Evolutionary conservation across 2,888 invertebrate genomes (phyloP).

Genomic region (Chrysolina americana): DNA sequence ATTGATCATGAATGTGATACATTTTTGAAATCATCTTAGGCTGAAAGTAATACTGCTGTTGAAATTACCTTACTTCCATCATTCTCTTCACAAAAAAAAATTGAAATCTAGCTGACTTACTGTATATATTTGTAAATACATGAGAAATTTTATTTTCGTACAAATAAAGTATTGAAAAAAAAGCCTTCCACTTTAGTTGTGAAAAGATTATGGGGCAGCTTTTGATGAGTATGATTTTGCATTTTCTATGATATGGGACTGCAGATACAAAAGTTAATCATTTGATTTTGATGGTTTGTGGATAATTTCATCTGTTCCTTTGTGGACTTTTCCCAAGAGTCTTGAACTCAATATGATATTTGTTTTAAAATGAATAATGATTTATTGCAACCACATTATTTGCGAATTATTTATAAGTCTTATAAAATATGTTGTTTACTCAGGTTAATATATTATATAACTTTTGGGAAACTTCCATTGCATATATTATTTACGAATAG

Average conservation of each 20-base stretch:
- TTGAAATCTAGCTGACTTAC: neutral
- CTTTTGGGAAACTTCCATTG: constrained; percentile 9
- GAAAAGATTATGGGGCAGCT: constrained; percentile 8
- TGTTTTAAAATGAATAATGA: constrained; percentile 7
- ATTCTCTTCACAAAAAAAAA: neutral
- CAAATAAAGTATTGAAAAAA: constrained; percentile 20
- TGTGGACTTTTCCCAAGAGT: neutral
- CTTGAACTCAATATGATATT: neutral
- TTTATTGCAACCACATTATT: neutral
- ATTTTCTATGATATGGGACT: neutral
- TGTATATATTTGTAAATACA: constrained; percentile 30
- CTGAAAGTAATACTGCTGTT: neutral
- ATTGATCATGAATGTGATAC: constrained; percentile 6
- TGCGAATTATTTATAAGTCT: neutral
- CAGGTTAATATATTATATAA: constrained; percentile 22
- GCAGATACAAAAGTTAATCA: no score
- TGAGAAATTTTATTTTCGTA: constrained; percentile 29
- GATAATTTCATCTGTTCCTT: neutral
- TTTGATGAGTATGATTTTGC: neutral
- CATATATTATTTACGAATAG: neutral
- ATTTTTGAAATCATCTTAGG: neutral
- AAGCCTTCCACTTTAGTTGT: neutral
- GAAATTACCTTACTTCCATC: neutral
- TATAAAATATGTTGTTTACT: constrained; percentile 10
- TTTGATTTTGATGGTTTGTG: neutral